Base-by-base conservation (phyloP, 2,888 invertebrate genomes). In the Lycophotia porphyrea region DNA sequence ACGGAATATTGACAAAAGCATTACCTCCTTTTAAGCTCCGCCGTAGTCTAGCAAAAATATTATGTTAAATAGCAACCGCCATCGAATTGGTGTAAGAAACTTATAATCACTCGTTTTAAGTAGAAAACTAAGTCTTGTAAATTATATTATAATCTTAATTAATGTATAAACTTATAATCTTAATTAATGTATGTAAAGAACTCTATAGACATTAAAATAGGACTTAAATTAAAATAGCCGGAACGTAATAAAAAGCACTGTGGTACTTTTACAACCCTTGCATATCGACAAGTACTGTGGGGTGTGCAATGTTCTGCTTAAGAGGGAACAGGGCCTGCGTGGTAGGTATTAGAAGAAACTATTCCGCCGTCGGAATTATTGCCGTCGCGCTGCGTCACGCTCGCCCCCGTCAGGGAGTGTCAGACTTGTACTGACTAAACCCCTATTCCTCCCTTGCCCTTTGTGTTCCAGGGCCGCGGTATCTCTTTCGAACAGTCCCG, bases 121-220 rank as follows among this genome's bases (percentile, higher is more conserved):
- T 61, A 74, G 65, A 42, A 74, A 71, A 44, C 55, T 76, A 81
- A 60, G 66, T 47, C 36, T 49, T 82, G 72, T 84, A 71, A 71
- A 82, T 81, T 82, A 24, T 72, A 82, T 81, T 82, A 24, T 72
- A 70, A 72, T 85, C 44, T 21, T 74, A 74, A 81, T 80, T 80
- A n/a, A n/a, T n/a, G n/a, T n/a, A n/a, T 39, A 55, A 55, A 52
- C 34, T 47, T 68, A 42, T 65, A 77, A 47, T 71, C 18, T 55
- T 71, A 42, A 47, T 49, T 58, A 36, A 47, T 58, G 81, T 73
- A 58, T 61, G 71, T 74, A 77, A 76, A 77, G 5, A 65, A 65
- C 42, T 61, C 39, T 71, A 64, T 69, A 66, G n/a, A 67, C 4
- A 47, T 74, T 65, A 49, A 66, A 36, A 55, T 55, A 11, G 77